A percentile compares a stretch with the other conserved stretches of the same genome.
These are phyloP conservation scores for Polypedilum vanderplanki DNA, from an alignment of 1,140 invertebrate genomes.

Conservation along the genomic window DNA sequence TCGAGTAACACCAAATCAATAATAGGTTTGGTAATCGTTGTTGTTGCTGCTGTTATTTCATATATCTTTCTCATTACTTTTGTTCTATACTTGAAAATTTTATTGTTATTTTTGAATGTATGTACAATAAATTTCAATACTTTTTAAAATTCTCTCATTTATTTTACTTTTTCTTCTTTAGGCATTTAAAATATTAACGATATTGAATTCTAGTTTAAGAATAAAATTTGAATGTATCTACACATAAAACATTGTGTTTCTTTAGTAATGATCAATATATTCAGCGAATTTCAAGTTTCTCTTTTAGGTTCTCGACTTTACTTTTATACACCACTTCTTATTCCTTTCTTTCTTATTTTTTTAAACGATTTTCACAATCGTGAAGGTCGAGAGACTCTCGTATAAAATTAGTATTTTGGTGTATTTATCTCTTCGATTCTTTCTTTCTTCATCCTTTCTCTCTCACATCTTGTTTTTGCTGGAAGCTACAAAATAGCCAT, in stretches of 20 bases:
- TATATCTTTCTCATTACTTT: too few relatives aligned
- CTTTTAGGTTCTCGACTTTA: neutral
- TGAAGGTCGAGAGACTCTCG: slow-evolving; percentile 28
- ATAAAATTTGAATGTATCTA: slow-evolving; percentile 26
- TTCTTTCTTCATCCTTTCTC: neutral
- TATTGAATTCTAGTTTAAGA: neutral
- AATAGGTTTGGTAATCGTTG: neutral
- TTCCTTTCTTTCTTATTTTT: neutral
- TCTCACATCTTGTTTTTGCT: slow-evolving; percentile 14
- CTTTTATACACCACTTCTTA: too few relatives aligned
- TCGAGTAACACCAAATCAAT: slow-evolving; percentile 12
- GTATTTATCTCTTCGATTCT: neutral
- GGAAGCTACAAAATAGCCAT: slow-evolving; percentile 24
- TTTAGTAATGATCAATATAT: slow-evolving; percentile 20
- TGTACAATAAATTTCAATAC: too few relatives aligned
- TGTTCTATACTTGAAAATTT: too few relatives aligned
- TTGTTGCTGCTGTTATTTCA: too few relatives aligned
- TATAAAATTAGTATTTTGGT: slow-evolving; percentile 23
- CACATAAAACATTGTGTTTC: slow-evolving; percentile 11
- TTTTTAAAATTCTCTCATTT: too few relatives aligned
- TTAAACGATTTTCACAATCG: slow-evolving; percentile 7
- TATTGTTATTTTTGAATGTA: too few relatives aligned
- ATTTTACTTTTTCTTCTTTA: too few relatives aligned
- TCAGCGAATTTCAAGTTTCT: slow-evolving; percentile 11
- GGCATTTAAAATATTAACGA: too few relatives aligned